These are phyloP conservation scores for Chymomyza costata DNA, from an alignment of 1,140 invertebrate genomes.

Conservation along the genomic window DNA sequence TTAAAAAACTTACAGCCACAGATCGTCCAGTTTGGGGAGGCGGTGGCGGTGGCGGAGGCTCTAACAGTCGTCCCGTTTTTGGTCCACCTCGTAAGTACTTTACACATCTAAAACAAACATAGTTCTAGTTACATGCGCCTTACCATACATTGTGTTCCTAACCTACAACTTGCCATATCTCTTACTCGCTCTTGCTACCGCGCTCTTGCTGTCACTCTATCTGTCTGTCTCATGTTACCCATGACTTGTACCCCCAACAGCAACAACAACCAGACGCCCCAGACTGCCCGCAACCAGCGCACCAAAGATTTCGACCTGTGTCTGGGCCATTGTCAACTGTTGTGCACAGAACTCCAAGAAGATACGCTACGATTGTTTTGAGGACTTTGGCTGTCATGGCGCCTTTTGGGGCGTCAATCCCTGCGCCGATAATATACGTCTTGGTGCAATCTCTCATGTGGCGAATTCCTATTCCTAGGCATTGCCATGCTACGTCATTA, in stretches of 20 bases:
- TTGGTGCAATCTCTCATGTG: constrained; percentile 33
- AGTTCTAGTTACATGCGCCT: too few species aligned
- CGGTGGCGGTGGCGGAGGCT: too few species aligned
- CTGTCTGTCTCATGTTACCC: constrained; percentile 12
- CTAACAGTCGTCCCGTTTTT: background rate
- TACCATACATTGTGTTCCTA: too few species aligned
- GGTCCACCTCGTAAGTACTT: too few species aligned
- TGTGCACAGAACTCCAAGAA: constrained; percentile 76
- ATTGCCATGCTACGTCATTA: too few species aligned
- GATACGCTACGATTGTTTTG: constrained; percentile 80
- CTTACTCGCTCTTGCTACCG: too few species aligned
- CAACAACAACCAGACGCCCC: background rate
- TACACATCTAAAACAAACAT: too few species aligned
- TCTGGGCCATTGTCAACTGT: constrained; percentile 82
- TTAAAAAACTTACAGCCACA: too few species aligned
- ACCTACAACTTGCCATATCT: too few species aligned
- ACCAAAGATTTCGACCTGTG: constrained; percentile 77
- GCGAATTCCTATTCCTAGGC: too few species aligned
- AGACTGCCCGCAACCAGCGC: constrained; percentile 10
- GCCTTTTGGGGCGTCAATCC: constrained; percentile 80
- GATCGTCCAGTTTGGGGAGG: constrained; percentile 5
- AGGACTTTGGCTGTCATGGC: constrained; percentile 80
- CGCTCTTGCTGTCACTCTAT: too few species aligned
- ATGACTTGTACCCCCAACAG: constrained; percentile 10
- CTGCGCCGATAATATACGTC: constrained; percentile 77